These are phyloP conservation scores for Schizopygopsis pylzovi DNA, from an alignment of 2,797 vertebrate genomes.

Conservation along the genomic window DNA sequence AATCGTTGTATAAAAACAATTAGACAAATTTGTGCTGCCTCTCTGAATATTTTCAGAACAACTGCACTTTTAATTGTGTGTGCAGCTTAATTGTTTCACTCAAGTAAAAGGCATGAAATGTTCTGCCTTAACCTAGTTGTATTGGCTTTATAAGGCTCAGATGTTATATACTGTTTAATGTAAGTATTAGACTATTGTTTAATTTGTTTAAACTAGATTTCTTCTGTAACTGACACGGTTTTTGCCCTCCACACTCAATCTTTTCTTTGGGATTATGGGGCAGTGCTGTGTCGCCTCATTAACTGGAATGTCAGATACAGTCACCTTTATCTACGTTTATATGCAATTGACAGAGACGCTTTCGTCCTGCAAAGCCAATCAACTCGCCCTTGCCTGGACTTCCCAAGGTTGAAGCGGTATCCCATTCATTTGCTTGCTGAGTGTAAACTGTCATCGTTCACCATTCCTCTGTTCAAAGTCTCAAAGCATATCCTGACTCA, in stretches of 20 bases:
- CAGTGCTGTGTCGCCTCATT: constrained; percentile 61
- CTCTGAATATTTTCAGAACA: not conserved
- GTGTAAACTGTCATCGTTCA: constrained; percentile 48
- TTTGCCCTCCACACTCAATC: constrained; percentile 36
- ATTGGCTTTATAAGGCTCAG: not conserved
- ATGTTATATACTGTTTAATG: not conserved
- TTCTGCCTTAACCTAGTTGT: not conserved
- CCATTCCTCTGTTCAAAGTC: constrained; percentile 25
- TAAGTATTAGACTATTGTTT: not conserved
- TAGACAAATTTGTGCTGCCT: not conserved
- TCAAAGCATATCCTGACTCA: constrained; percentile 46
- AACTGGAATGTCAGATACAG: constrained; percentile 67
- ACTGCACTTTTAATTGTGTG: not conserved
- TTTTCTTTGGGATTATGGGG: constrained; percentile 40
- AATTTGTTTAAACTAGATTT: not conserved
- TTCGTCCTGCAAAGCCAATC: constrained; percentile 50
- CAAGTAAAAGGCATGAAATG: not conserved
- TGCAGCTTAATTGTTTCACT: not conserved
- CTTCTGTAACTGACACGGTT: not conserved
- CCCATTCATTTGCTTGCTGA: constrained; percentile 37
- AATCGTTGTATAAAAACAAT: not conserved
- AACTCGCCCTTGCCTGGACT: constrained; percentile 56
- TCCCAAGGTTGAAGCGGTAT: constrained; percentile 52
- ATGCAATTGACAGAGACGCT: constrained; percentile 65
- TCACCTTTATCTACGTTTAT: constrained; percentile 59